Evolutionary conservation across 2,797 vertebrate species (phyloP), one percentile per base, ranked within the genome.

Genomic region (Labroides dimidiatus): DNA sequence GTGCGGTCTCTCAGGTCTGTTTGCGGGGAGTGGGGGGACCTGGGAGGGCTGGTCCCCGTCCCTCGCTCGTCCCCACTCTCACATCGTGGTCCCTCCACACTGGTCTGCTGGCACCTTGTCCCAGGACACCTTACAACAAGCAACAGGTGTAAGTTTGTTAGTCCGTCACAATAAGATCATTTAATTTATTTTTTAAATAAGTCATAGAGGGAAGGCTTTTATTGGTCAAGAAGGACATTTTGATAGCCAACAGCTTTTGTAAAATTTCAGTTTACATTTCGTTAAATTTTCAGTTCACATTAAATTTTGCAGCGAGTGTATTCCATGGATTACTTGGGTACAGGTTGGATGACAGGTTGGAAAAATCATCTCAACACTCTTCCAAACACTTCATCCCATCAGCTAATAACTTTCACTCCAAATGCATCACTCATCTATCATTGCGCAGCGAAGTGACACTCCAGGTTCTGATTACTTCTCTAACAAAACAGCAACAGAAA

Each of bases 121-220:
- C 97, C 98, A 15, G 96, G 95, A 93, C 98, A 99, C 91, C 98
- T 99, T 92, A 78, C 68, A 83, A 71, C 84, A 43, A 82, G 75
- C 50, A 80, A 83, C 81, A 84, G 80, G 81, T 52, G 80, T 85
- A 78, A 84, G 74, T 82, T 70, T 84, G 84, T 89, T 81, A 86
- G 66, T 78, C 81, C 70, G 75, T 84, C 83, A 27, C 6, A 27
- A 6, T 27, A 27, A 27, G 30, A 8, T 33, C 30, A 33, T 8
- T 3, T 27, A 27, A 33, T 4, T 33, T 6, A 5, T 6, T 33
- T 33, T 33, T 33, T 33, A 4, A 7, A 33, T 33, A 7, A 82
- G 75, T 75, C 47, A 39, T 84, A 27, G 24, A 27, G 6, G 24
- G 24, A 27, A 27, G 24, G 24, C 3, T 27, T 27, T 27, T 27